These are phyloP conservation scores for Melanostigma gelatinosum DNA, from an alignment of 2,113 vertebrate species.

Conservation along the genomic window DNA sequence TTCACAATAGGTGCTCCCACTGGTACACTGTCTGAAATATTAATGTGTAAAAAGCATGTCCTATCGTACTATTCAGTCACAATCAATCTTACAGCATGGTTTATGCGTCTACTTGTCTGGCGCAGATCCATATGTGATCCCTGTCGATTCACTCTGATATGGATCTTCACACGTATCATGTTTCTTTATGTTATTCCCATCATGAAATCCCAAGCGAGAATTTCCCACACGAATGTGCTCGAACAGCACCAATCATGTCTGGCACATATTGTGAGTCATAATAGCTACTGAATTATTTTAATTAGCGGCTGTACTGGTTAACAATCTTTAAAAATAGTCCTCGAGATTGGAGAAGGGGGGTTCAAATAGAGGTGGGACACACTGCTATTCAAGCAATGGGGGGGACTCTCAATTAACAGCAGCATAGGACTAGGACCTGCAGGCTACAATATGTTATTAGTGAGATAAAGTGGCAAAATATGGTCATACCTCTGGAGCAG, in stretches of 20 bases:
- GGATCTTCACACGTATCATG: slow-evolving; percentile 23
- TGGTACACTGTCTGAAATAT: not conserved
- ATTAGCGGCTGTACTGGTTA: slow-evolving; percentile 37
- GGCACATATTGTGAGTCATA: slow-evolving; percentile 13
- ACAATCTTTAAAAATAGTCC: slow-evolving; percentile 49
- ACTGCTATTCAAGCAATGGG: slow-evolving; percentile 15
- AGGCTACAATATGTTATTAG: not conserved
- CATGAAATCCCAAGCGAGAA: slow-evolving; percentile 31
- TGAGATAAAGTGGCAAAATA: slow-evolving; percentile 11
- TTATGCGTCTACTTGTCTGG: slow-evolving; percentile 19
- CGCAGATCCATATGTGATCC: slow-evolving; percentile 11
- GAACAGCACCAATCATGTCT: slow-evolving; percentile 43
- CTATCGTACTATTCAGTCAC: not conserved
- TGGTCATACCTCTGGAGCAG: not conserved
- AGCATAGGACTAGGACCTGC: not conserved
- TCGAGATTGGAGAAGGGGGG: slow-evolving; percentile 10
- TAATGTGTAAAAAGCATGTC: not conserved
- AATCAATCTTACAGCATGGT: not conserved
- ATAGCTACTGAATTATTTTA: slow-evolving; percentile 44
- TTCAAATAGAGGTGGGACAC: slow-evolving; percentile 6
- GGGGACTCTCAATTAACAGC: slow-evolving; percentile 27
- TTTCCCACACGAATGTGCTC: not conserved
- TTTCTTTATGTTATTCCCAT: slow-evolving; percentile 8
- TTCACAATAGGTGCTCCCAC: not conserved
- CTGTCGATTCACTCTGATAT: slow-evolving; percentile 30